These are phyloP conservation scores for Pachydiplax longipennis DNA, from an alignment of 2,888 invertebrate genomes.

Conservation along the genomic window DNA sequence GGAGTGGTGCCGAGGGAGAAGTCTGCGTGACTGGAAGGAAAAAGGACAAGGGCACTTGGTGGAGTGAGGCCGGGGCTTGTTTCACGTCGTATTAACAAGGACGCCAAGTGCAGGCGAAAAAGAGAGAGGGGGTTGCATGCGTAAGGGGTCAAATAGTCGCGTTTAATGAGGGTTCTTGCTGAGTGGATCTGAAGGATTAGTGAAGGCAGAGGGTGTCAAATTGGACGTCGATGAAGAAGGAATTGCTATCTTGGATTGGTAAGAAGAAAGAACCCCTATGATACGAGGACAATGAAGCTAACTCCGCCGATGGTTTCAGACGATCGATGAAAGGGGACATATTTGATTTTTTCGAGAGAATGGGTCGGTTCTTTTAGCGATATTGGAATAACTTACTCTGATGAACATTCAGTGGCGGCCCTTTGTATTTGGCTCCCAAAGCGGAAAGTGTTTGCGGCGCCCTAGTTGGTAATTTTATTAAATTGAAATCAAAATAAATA, in stretches of 20 bases:
- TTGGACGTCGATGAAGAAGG: neutral
- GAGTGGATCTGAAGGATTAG: neutral
- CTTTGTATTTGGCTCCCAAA: no score
- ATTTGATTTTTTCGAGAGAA: neutral
- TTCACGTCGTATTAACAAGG: neutral
- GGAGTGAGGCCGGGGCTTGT: neutral
- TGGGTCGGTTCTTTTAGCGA: no score
- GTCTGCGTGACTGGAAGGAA: neutral
- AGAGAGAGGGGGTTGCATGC: neutral
- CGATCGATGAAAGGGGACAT: neutral
- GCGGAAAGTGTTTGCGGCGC: no score
- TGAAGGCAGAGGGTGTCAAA: neutral
- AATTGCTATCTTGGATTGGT: neutral
- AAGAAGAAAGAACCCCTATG: no score
- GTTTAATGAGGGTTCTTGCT: neutral
- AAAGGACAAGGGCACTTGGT: neutral
- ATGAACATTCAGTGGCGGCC: no score
- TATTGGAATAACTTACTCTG: no score
- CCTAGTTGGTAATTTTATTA: no score
- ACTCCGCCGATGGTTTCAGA: neutral
- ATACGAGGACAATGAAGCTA: no score
- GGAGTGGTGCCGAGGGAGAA: neutral
- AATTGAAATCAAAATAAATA: no score
- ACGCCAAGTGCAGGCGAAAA: neutral
- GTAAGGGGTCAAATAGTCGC: neutral